Percentiles rank a stretch among this genome's conserved stretches.
Conservation (phyloP, 2,797 vertebrate genomes). For the Pelobates cultripes region DNA sequence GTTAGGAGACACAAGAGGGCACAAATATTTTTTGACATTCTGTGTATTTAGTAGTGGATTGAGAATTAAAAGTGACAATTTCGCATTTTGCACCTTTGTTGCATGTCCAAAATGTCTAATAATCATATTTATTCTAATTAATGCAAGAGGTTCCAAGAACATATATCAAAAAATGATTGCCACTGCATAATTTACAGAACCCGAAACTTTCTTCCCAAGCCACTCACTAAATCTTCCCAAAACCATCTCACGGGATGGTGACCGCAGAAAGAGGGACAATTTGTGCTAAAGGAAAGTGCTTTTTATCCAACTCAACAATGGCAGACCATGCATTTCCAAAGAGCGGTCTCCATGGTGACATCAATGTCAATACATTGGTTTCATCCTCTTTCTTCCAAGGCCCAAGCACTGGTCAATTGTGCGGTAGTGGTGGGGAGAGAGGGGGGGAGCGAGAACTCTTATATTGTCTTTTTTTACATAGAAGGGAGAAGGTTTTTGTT, state of each 20-base stretch:
- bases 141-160: neutral
- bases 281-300: constrained; percentile 64
- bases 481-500: no score
- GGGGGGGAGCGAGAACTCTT: no score
- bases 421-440: constrained; percentile 41
- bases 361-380: constrained; percentile 69
- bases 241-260: constrained; percentile 62
- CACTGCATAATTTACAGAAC: constrained; percentile 26
- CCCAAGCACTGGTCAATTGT: constrained; percentile 66
- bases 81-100: no score
- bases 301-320: constrained; percentile 69
- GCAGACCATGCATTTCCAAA: constrained; percentile 67
- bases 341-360: constrained; percentile 71
- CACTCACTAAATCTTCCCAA: constrained; percentile 59
- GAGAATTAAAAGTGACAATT: no score
- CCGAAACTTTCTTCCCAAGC: constrained; percentile 59
- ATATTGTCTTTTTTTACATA: no score
- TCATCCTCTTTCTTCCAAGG: constrained; percentile 69
- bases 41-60: no score
- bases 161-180: neutral
- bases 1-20: no score
- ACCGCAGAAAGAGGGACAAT: constrained; percentile 67
- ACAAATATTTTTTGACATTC: no score
- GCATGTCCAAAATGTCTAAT: no score
- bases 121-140: no score